phyloP scores from a whole-genome alignment of 2,113 vertebrate genomes.

The Tiliqua scincoides region DNA sequence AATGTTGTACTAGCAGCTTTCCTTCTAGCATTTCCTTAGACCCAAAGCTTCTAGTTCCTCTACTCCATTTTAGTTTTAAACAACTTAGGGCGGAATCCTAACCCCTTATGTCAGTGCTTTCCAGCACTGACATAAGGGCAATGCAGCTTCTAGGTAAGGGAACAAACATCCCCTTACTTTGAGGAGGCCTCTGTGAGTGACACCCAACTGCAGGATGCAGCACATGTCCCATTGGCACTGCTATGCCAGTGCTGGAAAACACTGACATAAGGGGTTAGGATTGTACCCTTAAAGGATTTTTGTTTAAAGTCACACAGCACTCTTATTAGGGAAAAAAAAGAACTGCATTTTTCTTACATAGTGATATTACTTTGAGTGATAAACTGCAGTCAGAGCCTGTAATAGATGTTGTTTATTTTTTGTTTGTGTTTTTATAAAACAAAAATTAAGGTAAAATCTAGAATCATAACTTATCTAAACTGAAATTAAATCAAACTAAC shows the following conservation, averaged over 20 bases:
- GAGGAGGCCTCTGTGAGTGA: no score
- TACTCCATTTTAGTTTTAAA: conserved; percentile 9
- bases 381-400: neutral
- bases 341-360: neutral
- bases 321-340: neutral
- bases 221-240: no score
- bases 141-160: no score
- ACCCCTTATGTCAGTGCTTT: no score
- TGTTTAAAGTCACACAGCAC: conserved; percentile 22
- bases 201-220: no score
- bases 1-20: neutral
- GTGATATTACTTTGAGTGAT: neutral
- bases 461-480: neutral
- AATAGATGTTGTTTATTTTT: neutral
- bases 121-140: no score
- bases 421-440: no score
- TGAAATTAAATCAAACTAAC: neutral
- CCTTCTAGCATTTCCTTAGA: conserved; percentile 5
- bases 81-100: no score
- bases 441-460: neutral
- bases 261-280: no score
- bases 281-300: conserved; percentile 33
- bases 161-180: no score
- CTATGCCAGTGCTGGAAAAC: no score
- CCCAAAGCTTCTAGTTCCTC: neutral